Evolutionary conservation across 2,113 vertebrate genomes (phyloP), one percentile per base, ranked within the genome.

Genomic region (Spermophilus dauricus): DNA sequence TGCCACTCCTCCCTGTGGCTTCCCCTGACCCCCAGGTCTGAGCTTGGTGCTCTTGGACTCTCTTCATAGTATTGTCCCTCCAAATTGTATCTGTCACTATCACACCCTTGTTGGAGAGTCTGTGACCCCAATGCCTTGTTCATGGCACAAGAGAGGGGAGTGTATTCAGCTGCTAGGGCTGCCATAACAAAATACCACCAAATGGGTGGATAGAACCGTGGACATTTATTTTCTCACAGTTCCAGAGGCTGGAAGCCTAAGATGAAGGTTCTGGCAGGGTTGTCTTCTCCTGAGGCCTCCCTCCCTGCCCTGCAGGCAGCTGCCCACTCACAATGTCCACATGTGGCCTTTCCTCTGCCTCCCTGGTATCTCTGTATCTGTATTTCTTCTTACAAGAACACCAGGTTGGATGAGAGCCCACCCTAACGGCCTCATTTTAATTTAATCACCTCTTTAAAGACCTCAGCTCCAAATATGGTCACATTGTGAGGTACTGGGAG

Each of bases 21-120:
- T 48, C 72, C 22, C 48, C 20, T 85, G 20, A 42, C 20, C 22
- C 30, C 26, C 1, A 58, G 14, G 28, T 34, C 77, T 61, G 72
- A 42, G n/a, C 73, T 12, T 7, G 9, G 37, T 37, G 22, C 76
- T 67, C 24, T 8, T 9, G 17, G 3, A 4, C 58, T 72, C 34
- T 63, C 48, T 20, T 80, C 78, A 58, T 18, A 32, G 32, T 32
- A 17, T 8, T 42, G 18, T 5, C 16, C 37, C 37, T 39, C n/a
- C 37, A 26, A 28, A 18, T 4, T 53, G 30, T 58, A 30, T 5
- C 17, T 0, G 0, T 37, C 0, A 0, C 32, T n/a, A 6, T 86
- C 28, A 69, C 24, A 42, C 9, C 9, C n/a, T 30, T 0, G 17
- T 2, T 0, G 0, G 58, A 42, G 53, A 30, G 65, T 65, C 84